A percentile compares a stretch with the other conserved stretches of the same genome.
Evolutionary conservation across 2,888 invertebrate species (phyloP).

Genomic region (Caenorhabditis doughertyi): DNA sequence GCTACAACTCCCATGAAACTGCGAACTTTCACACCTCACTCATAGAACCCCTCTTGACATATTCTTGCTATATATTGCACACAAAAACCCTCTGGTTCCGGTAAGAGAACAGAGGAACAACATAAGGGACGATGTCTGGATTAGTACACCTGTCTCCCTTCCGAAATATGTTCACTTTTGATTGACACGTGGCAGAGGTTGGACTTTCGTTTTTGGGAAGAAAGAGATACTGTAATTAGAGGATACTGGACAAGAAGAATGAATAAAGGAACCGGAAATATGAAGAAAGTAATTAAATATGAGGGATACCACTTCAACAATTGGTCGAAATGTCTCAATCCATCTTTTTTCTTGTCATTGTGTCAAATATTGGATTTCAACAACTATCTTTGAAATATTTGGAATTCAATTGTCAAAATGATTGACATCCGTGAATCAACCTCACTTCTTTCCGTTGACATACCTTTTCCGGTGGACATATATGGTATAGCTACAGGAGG

Average conservation of each 20-base stretch:
- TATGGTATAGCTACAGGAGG: constrained; percentile 11
- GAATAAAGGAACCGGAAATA: constrained; percentile 14
- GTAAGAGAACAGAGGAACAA: not conserved
- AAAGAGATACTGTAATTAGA: constrained; percentile 19
- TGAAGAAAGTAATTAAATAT: constrained; percentile 9
- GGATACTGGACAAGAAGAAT: not conserved
- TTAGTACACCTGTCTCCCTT: constrained; percentile 34
- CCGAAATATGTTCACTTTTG: constrained; percentile 31
- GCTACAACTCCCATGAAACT: not conserved
- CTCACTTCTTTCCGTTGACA: not conserved
- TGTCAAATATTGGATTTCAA: not conserved
- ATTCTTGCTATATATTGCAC: constrained; percentile 1
- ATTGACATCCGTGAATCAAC: constrained; percentile 29
- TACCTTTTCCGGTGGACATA: constrained; percentile 12
- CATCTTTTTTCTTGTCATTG: constrained; percentile 18
- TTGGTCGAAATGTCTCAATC: constrained; percentile 5
- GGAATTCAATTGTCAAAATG: constrained; percentile 45
- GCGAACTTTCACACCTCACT: constrained; percentile 14
- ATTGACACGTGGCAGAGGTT: constrained; percentile 55
- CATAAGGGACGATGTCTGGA: constrained; percentile 23
- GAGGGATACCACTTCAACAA: constrained; percentile 1
- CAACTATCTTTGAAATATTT: constrained; percentile 9
- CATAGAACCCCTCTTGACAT: constrained; percentile 20
- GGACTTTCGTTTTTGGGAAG: not conserved
- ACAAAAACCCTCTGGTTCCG: constrained; percentile 10